Evolutionary conservation across 2,113 vertebrate genomes (phyloP).

Genomic region (Stercorarius parasiticus): DNA sequence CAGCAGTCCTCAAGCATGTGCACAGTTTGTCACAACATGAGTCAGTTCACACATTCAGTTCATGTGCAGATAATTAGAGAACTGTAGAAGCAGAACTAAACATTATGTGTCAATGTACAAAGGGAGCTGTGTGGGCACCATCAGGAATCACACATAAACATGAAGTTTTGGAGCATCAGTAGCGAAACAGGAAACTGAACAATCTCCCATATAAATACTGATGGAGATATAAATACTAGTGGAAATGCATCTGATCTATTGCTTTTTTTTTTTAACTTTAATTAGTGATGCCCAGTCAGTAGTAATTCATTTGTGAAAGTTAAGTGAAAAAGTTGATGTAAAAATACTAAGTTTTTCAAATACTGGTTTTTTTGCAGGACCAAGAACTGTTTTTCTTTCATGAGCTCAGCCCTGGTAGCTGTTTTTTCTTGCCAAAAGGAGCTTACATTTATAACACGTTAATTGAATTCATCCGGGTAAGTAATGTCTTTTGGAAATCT

Average conservation of each 20-base stretch:
- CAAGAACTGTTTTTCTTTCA: conserved; percentile 99
- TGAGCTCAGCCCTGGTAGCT: conserved; percentile 96
- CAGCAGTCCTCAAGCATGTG: neutral
- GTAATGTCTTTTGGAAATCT: conserved; percentile 16
- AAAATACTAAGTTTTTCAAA: conserved; percentile 80
- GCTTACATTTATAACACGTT: conserved; percentile 93
- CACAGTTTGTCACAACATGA: neutral
- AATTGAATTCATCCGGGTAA: conserved; percentile 92
- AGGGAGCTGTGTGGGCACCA: neutral
- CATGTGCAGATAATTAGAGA: neutral
- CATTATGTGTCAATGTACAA: neutral
- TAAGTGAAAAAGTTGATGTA: neutral
- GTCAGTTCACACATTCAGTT: neutral
- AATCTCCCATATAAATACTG: neutral
- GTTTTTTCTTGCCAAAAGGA: conserved; percentile 96
- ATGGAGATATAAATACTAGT: neutral
- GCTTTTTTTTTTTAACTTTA: neutral
- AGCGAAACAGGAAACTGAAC: neutral
- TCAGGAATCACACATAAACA: neutral
- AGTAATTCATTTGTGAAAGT: neutral
- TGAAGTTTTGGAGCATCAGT: neutral
- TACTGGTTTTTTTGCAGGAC: conserved; percentile 77
- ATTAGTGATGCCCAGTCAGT: neutral
- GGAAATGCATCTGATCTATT: neutral
- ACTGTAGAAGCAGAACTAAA: neutral